Evolutionary conservation across 2,797 vertebrate species (phyloP).

Genomic region (Lepus townsendii): DNA sequence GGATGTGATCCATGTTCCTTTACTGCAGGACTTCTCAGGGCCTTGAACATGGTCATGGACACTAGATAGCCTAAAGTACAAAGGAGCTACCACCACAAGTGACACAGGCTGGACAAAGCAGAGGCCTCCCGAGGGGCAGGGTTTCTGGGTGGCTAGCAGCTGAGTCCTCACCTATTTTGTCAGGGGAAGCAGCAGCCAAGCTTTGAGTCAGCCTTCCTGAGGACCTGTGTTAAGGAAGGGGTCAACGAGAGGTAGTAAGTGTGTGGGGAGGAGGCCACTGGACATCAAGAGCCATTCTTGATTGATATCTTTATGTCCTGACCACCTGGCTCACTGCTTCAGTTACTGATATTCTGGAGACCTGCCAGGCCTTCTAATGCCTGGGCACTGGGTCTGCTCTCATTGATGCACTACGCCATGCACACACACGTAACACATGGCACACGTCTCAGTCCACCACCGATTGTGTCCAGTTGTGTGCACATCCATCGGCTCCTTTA

Average conservation of each 20-base stretch:
- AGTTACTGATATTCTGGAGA: not conserved
- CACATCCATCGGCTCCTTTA: not conserved
- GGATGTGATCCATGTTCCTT: not conserved
- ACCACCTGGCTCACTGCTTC: not conserved
- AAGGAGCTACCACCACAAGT: not conserved
- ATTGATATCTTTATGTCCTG: not conserved
- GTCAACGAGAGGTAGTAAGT: not conserved
- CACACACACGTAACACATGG: no score
- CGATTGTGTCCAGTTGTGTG: not conserved
- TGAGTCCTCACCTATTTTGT: not conserved
- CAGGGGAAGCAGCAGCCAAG: not conserved
- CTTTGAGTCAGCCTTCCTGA: not conserved
- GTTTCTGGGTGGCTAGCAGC: not conserved
- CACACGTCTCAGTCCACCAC: not conserved
- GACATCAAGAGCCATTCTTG: not conserved
- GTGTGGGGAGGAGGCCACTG: not conserved
- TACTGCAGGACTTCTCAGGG: constrained; percentile 46
- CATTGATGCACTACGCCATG: no score
- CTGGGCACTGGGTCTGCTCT: not conserved
- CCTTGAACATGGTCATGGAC: not conserved
- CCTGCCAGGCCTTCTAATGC: not conserved
- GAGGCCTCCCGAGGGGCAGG: not conserved
- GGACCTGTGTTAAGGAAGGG: not conserved
- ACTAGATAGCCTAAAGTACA: not conserved
- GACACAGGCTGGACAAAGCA: not conserved